Evolutionary conservation across 2,888 invertebrate species (phyloP).

Genomic region (Lycia hirtaria): DNA sequence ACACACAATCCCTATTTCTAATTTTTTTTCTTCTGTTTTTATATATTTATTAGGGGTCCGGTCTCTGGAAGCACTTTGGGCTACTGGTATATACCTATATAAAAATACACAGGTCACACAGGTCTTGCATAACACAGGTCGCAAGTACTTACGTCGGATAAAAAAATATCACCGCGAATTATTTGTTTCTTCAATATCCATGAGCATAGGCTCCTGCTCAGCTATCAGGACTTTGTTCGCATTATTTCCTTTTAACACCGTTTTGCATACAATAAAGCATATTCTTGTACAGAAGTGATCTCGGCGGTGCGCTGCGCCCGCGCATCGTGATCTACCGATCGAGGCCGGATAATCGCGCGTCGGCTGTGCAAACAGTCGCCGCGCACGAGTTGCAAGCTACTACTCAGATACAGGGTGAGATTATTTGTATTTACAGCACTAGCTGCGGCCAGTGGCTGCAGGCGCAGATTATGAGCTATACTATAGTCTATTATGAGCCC

Average conservation of each 20-base stretch:
- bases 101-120: no score
- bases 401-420: slow-evolving; percentile 48
- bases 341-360: slow-evolving; percentile 62
- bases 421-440: background rate
- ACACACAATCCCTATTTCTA: no score
- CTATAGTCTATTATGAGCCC: no score
- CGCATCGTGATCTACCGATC: slow-evolving; percentile 62
- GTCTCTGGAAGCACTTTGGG: no score
- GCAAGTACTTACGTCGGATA: background rate
- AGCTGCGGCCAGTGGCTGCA: no score
- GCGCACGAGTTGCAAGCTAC: slow-evolving; percentile 60
- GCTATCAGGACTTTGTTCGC: slow-evolving; percentile 20
- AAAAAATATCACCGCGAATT: background rate
- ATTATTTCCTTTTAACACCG: slow-evolving; percentile 38
- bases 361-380: slow-evolving; percentile 70
- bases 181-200: slow-evolving; percentile 2
- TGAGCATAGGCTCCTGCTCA: slow-evolving; percentile 1
- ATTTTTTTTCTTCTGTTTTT: no score
- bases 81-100: no score
- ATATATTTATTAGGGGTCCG: no score
- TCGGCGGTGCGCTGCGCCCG: slow-evolving; percentile 29
- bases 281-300: slow-evolving; percentile 41
- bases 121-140: no score
- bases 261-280: slow-evolving; percentile 45
- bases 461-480: no score